Evolutionary conservation across 2,797 vertebrate species (phyloP).

Genomic region (Todus mexicanus): DNA sequence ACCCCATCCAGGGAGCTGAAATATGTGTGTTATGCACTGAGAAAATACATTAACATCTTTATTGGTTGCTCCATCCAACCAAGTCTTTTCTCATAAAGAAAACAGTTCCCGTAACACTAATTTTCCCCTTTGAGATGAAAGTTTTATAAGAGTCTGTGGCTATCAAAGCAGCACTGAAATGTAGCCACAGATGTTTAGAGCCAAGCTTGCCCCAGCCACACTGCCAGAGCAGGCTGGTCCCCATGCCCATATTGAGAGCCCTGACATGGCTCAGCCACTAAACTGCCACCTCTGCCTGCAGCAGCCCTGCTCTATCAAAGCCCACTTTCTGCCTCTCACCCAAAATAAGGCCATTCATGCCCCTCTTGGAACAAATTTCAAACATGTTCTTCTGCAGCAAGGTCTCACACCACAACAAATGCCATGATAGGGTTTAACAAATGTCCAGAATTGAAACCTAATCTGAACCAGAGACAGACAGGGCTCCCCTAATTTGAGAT

Average conservation of each 20-base stretch:
- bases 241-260: conserved; percentile 29
- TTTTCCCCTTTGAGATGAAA: conserved; percentile 56
- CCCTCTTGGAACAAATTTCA: not conserved
- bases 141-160: conserved; percentile 42
- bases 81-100: conserved; percentile 63
- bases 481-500: not conserved
- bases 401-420: not conserved
- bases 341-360: not conserved
- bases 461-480: not conserved
- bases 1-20: not conserved
- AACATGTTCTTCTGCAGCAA: not conserved
- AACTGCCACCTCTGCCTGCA: conserved; percentile 59
- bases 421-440: not conserved
- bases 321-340: not conserved
- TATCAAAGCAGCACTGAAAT: conserved; percentile 54
- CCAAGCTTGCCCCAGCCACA: not conserved
- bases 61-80: conserved; percentile 58
- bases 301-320: not conserved
- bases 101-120: conserved; percentile 63
- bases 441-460: not conserved
- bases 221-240: conserved; percentile 19
- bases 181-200: conserved; percentile 52
- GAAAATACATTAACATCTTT: conserved; percentile 61
- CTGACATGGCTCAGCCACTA: not conserved
- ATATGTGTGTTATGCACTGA: conserved; percentile 13